These are phyloP conservation scores for Argyresthia albistria DNA, from an alignment of 2,888 invertebrate genomes.

Conservation along the genomic window DNA sequence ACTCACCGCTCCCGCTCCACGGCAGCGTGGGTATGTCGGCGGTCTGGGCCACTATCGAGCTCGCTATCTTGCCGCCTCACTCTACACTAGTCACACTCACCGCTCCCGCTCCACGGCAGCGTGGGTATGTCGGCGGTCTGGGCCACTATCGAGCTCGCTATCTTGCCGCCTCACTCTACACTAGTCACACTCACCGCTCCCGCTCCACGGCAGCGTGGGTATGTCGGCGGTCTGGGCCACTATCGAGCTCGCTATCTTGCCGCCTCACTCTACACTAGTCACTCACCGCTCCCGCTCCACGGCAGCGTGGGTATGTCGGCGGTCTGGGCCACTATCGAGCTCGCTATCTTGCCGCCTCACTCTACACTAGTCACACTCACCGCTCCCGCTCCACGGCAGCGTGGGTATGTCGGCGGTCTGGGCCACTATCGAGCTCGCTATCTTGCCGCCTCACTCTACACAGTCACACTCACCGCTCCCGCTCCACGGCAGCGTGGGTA, in stretches of 20 bases:
- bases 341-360: slow-evolving; percentile 98
- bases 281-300: slow-evolving; percentile 94
- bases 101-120: slow-evolving; percentile 96
- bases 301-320: slow-evolving; percentile 97
- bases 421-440: slow-evolving; percentile 81
- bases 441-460: not conserved
- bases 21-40: slow-evolving; percentile 97
- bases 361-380: slow-evolving; percentile 48
- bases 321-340: slow-evolving; percentile 98
- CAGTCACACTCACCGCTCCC: slow-evolving; percentile 79
- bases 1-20: slow-evolving; percentile 94
- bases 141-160: slow-evolving; percentile 81
- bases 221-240: slow-evolving; percentile 99
- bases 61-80: not conserved
- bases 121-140: slow-evolving; percentile 99
- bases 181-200: slow-evolving; percentile 75
- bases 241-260: slow-evolving; percentile 54
- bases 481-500: slow-evolving; percentile 98
- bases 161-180: not conserved
- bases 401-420: slow-evolving; percentile 99
- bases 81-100: slow-evolving; percentile 48
- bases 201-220: slow-evolving; percentile 98
- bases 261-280: not conserved
- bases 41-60: slow-evolving; percentile 94
- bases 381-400: slow-evolving; percentile 96